phyloP scores from a whole-genome alignment of 2,113 vertebrate species.

The Ptychochromis oligacanthus region DNA sequence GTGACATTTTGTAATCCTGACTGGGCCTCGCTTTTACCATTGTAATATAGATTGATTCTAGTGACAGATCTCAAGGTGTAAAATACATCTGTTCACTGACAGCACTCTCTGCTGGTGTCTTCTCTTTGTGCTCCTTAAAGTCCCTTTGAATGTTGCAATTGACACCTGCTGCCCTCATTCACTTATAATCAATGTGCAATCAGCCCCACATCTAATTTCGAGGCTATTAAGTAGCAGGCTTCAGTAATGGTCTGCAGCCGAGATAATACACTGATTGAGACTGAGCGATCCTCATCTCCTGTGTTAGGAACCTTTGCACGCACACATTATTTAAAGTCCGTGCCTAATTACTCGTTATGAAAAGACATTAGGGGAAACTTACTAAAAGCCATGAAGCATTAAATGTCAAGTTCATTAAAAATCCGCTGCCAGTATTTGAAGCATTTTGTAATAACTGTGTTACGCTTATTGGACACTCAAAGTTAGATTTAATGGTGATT shows the following conservation, averaged over 20 bases:
- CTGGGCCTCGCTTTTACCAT: neutral
- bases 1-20: neutral
- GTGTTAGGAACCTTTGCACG: slow-evolving; percentile 43
- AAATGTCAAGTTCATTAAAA: slow-evolving; percentile 73
- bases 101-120: neutral
- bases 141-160: slow-evolving; percentile 30
- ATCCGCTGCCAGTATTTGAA: slow-evolving; percentile 39
- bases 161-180: slow-evolving; percentile 48
- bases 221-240: slow-evolving; percentile 34
- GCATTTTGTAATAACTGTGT: slow-evolving; percentile 35
- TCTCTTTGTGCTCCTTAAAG: slow-evolving; percentile 10
- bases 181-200: slow-evolving; percentile 62
- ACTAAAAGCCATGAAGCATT: slow-evolving; percentile 59
- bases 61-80: neutral
- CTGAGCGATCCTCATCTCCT: slow-evolving; percentile 49
- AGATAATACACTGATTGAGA: slow-evolving; percentile 63
- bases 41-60: neutral
- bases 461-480: slow-evolving; percentile 25
- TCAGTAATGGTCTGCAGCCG: slow-evolving; percentile 35
- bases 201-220: slow-evolving; percentile 58
- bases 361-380: slow-evolving; percentile 56
- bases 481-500: slow-evolving; percentile 41
- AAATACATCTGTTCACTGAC: neutral
- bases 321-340: slow-evolving; percentile 49
- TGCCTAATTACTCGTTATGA: slow-evolving; percentile 62